Conservation (phyloP, 2,113 vertebrate species). For the Oryzias melastigma region DNA sequence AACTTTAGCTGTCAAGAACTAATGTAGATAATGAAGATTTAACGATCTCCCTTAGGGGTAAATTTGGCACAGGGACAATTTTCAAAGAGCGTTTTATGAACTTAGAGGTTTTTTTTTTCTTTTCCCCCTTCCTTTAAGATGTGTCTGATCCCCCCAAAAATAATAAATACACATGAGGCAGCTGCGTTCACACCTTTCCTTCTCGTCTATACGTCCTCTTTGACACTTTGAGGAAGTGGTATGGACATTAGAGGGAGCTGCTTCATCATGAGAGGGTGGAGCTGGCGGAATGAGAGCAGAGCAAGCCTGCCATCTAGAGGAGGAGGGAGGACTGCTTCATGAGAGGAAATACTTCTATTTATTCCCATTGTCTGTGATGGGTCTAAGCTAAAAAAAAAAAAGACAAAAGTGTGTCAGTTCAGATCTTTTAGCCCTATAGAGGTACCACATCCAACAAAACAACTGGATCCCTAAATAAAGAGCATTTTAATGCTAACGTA, state of each 20-base stretch:
- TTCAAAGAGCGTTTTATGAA: slow-evolving; percentile 19
- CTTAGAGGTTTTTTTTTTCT: slow-evolving; percentile 8
- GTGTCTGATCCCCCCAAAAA: too few species aligned
- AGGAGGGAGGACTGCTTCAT: not conserved
- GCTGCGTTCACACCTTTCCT: not conserved
- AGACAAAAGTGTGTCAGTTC: too few species aligned
- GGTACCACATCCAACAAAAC: too few species aligned
- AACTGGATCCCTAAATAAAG: too few species aligned
- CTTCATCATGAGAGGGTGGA: slow-evolving; percentile 31
- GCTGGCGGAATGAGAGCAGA: slow-evolving; percentile 12
- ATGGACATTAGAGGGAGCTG: slow-evolving; percentile 13
- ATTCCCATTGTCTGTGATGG: not conserved
- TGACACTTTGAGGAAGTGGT: not conserved
- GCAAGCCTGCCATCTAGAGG: slow-evolving; percentile 63
- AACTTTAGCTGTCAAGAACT: slow-evolving; percentile 10
- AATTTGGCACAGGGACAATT: slow-evolving; percentile 2
- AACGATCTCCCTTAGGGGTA: not conserved
- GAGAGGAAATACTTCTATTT: not conserved
- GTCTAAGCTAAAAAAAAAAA: too few species aligned
- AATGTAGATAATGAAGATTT: slow-evolving; percentile 15
- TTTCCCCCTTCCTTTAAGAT: not conserved
- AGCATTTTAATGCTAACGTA: too few species aligned
- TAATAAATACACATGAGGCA: slow-evolving; percentile 11
- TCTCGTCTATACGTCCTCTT: slow-evolving; percentile 6
- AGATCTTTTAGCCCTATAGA: too few species aligned